Evolutionary conservation across 2,797 vertebrate genomes (phyloP).

Genomic region (Chelon auratus): DNA sequence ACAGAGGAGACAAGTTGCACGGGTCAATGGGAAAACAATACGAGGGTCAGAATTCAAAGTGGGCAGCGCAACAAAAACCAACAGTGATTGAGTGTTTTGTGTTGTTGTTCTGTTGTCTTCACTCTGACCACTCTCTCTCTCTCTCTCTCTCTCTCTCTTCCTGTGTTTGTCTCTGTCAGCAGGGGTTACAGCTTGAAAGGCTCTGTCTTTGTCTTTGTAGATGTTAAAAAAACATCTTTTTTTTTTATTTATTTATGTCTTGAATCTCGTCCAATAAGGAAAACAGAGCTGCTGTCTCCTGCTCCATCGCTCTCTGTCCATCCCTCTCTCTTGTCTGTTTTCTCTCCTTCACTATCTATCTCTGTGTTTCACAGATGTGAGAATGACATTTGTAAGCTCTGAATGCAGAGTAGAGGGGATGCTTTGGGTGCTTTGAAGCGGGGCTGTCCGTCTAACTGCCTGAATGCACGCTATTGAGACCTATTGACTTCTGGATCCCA

Average conservation of each 20-base stretch:
- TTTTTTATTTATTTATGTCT: not conserved
- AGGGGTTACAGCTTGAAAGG: slow-evolving; percentile 30
- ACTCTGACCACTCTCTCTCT: slow-evolving; percentile 23
- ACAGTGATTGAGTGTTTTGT: not conserved
- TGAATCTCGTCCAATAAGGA: slow-evolving; percentile 20
- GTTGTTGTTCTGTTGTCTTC: slow-evolving; percentile 9
- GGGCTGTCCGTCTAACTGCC: slow-evolving; percentile 69
- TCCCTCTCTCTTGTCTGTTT: slow-evolving; percentile 12
- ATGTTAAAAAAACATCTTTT: slow-evolving; percentile 35
- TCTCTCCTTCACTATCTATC: slow-evolving; percentile 14
- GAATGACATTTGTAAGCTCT: slow-evolving; percentile 64
- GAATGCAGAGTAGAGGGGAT: slow-evolving; percentile 67
- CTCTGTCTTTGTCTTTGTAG: slow-evolving; percentile 26
- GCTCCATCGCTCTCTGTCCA: slow-evolving; percentile 41
- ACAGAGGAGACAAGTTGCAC: too few relatives aligned
- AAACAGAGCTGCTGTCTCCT: slow-evolving; percentile 42
- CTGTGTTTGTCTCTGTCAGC: slow-evolving; percentile 24
- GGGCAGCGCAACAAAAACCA: not conserved
- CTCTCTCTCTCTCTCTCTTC: slow-evolving; percentile 8
- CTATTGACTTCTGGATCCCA: slow-evolving; percentile 69
- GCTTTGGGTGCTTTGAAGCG: slow-evolving; percentile 74
- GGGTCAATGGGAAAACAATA: too few relatives aligned
- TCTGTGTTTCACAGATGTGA: slow-evolving; percentile 62
- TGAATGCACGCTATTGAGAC: slow-evolving; percentile 63
- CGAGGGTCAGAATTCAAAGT: not conserved